Percentiles rank a stretch among this genome's conserved stretches.
Evolutionary conservation across 2,113 vertebrate species (phyloP).

Genomic region (Myotis davidii): DNA sequence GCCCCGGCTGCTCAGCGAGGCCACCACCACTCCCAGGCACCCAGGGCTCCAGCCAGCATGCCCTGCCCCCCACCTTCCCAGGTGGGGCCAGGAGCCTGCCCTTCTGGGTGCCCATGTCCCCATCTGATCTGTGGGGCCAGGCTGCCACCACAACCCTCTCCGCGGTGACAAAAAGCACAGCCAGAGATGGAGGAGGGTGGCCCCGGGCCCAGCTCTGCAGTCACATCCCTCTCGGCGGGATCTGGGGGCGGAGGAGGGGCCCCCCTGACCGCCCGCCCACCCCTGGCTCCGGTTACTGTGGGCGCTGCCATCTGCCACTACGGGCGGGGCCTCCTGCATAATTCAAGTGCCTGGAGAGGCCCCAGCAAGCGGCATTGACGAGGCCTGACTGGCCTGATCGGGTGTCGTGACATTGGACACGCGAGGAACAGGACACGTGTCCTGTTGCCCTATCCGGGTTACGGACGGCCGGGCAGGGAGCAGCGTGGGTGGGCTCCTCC

Average conservation of each 20-base stretch:
- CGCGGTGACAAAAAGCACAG: fast-evolving
- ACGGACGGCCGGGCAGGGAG: neutral
- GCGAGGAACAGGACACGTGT: neutral
- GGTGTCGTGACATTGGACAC: constrained; percentile 44
- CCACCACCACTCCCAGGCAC: neutral
- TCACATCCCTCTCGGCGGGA: neutral
- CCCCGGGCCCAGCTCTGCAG: neutral
- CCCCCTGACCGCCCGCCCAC: neutral
- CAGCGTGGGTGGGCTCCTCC: neutral
- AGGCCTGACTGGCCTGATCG: neutral
- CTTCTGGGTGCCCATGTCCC: fast-evolving
- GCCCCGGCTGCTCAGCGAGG: fast-evolving
- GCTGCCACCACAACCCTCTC: fast-evolving
- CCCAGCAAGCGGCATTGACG: fast-evolving
- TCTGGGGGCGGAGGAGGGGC: neutral
- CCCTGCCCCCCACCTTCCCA: neutral
- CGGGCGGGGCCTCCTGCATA: constrained; percentile 54
- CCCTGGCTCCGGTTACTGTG: neutral
- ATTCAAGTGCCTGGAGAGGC: constrained; percentile 54
- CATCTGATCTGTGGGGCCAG: fast-evolving
- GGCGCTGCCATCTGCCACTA: neutral
- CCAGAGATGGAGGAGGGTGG: neutral
- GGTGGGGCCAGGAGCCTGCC: neutral
- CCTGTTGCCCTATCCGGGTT: neutral
- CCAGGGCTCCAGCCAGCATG: fast-evolving